Base-by-base conservation (phyloP, 2,888 invertebrate genomes). In the Euphydryas editha region DNA sequence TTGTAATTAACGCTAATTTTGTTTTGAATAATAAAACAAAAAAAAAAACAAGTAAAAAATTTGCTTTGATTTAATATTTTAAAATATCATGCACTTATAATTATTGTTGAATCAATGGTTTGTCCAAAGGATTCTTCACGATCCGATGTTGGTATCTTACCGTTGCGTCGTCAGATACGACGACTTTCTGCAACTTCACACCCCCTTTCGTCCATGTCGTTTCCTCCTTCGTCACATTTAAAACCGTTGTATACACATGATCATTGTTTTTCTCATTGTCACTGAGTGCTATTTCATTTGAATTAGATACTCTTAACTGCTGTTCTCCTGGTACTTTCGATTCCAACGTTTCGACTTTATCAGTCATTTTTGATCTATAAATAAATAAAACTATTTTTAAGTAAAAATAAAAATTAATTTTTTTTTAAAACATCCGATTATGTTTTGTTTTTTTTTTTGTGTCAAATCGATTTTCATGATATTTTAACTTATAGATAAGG, bases 61-160 rank as follows among this genome's bases (percentile, higher is more conserved):
- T 51, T 30, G 18, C 36, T 39, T 15, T 78, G 78, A 30, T 13
- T 68, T 24, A 60, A 46, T 71, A 63, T 44, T 67, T 71, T n/a
- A 87, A 86, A 47, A 85, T 87, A 72, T 90, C 85, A 72, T 87
- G 78, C 47, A 79, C 86, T 54, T 90, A 86, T 0, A 90, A 73
- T 30, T 82, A 80, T 15, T 39, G 1, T 44, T 15, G 5, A 15
- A 15, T 24, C 21, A 24, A 51, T 7, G 0, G 15, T 15, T 15
- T 44, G 4, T 44, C n/a, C 49, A 73, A 64, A 0, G 79, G 81
- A 51, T 86, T 78, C 62, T 88, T 88, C 73, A 85, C 90, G 73
- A 90, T 88, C 76, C 91, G 77, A 78, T 92, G 86, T 69, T 86
- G 82, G 68, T 80, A 88, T 72, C 85, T 88, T 68, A 90, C 82